A percentile compares a stretch with the other conserved stretches of the same genome.
Conservation (phyloP, 2,113 vertebrate genomes). For the Gnathonemus longibarbis region DNA sequence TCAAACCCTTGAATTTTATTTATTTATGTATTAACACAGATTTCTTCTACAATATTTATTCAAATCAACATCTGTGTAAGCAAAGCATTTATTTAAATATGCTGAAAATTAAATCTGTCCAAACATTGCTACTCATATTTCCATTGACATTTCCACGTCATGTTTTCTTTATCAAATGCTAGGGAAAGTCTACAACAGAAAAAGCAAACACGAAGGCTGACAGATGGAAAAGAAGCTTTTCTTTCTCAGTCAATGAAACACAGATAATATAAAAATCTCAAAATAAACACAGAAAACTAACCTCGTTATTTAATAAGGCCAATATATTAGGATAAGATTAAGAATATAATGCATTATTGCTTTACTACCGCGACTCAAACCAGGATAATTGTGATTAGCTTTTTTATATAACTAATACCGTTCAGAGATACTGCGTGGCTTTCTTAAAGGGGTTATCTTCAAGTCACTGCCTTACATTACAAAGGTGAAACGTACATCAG, state of each 20-base stretch:
- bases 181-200: neutral
- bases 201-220: neutral
- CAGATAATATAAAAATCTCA: neutral
- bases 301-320: neutral
- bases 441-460: neutral
- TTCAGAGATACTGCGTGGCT: neutral
- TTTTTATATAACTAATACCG: neutral
- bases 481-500: neutral
- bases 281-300: neutral
- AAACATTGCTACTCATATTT: constrained; percentile 11
- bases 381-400: neutral
- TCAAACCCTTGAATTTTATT: constrained; percentile 3
- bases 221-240: neutral
- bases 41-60: constrained; percentile 5
- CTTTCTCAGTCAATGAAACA: neutral
- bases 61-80: constrained; percentile 12
- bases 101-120: constrained; percentile 12
- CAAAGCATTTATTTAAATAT: constrained; percentile 12
- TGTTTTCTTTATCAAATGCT: constrained; percentile 16
- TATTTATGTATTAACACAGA: neutral
- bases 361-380: neutral
- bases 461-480: neutral
- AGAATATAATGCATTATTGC: neutral
- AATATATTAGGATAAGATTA: neutral
- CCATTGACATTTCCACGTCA: neutral